These are phyloP conservation scores for Panzeria rudis DNA, from an alignment of 2,888 invertebrate genomes.

Conservation along the genomic window DNA sequence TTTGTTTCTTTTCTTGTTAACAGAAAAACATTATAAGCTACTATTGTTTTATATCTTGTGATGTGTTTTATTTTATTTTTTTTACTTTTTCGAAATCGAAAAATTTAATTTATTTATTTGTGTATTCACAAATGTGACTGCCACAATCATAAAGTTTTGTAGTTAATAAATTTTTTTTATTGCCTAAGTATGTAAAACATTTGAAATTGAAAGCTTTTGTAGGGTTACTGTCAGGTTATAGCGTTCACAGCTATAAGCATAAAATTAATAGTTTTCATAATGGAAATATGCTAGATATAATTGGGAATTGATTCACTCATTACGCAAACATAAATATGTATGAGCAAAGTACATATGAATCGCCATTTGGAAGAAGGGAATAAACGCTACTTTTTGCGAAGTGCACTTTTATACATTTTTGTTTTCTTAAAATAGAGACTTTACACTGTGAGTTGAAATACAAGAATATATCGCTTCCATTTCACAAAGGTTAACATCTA, in stretches of 20 bases:
- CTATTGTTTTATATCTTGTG: constrained; percentile 76
- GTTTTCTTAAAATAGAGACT: too few species aligned
- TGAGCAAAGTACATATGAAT: too few species aligned
- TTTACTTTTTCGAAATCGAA: constrained; percentile 45
- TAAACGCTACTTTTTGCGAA: too few species aligned
- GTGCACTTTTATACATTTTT: too few species aligned
- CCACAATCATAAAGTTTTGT: constrained; percentile 59
- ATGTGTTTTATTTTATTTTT: constrained; percentile 23
- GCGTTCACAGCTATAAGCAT: neutral
- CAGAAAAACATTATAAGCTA: constrained; percentile 74
- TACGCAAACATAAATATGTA: neutral
- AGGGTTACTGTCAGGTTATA: neutral
- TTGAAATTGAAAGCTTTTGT: constrained; percentile 28
- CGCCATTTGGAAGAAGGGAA: too few species aligned
- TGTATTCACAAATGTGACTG: constrained; percentile 9
- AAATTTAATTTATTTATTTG: constrained; percentile 52
- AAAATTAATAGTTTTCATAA: neutral
- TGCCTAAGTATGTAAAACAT: constrained; percentile 33
- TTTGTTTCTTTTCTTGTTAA: constrained; percentile 76
- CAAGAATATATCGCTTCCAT: too few species aligned
- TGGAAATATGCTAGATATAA: constrained; percentile 17
- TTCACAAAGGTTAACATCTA: too few species aligned
- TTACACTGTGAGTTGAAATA: too few species aligned
- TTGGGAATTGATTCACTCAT: neutral
- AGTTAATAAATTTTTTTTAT: constrained; percentile 60